Conservation (phyloP, 1,140 invertebrate genomes). For the Pogonomyrmex barbatus region DNA sequence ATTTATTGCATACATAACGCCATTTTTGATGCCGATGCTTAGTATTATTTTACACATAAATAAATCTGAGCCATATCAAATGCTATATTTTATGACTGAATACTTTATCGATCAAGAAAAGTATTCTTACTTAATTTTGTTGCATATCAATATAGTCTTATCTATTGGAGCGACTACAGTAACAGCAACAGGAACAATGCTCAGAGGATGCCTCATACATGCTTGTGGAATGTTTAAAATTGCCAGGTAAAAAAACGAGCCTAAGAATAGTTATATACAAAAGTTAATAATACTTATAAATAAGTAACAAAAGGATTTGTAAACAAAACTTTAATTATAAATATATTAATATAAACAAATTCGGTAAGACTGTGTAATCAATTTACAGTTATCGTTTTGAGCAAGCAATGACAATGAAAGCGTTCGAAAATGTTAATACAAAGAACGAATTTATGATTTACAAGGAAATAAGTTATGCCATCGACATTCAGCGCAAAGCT, state of each 20-base stretch:
- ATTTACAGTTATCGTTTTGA: neutral
- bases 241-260: neutral
- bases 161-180: neutral
- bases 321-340: neutral
- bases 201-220: neutral
- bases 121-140: no score
- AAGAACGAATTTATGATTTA: neutral
- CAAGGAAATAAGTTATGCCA: neutral
- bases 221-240: neutral
- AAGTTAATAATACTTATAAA: neutral
- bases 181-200: neutral
- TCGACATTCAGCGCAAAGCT: neutral
- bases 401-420: neutral
- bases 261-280: neutral
- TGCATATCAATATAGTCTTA: neutral
- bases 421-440: neutral
- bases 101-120: no score
- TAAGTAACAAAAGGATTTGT: neutral
- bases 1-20: neutral
- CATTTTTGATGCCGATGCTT: neutral
- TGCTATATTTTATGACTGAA: no score
- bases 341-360: neutral
- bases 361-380: neutral
- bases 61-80: no score
- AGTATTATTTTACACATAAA: no score